Conservation (phyloP, 2,797 vertebrate species). For the Astyanax mexicanus region DNA sequence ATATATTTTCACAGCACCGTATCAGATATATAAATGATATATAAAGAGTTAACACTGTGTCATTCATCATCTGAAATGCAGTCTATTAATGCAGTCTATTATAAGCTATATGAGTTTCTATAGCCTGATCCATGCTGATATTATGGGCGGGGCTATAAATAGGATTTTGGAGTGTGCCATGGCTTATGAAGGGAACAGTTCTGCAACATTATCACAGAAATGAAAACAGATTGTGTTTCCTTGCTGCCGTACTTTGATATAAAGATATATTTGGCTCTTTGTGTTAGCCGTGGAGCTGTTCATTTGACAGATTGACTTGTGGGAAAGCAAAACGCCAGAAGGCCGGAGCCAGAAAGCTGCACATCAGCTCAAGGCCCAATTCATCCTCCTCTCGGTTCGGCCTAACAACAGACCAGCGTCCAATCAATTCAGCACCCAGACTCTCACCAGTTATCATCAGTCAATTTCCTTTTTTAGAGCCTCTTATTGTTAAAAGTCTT, state of each 20-base stretch:
- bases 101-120: too few relatives aligned
- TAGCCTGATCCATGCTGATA: too few relatives aligned
- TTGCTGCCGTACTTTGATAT: not conserved
- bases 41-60: too few relatives aligned
- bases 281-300: not conserved
- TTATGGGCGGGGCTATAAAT: not conserved
- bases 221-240: not conserved
- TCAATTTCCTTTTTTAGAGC: constrained; percentile 29
- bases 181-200: too few relatives aligned
- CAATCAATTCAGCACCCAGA: constrained; percentile 25
- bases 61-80: too few relatives aligned
- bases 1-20: too few relatives aligned
- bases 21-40: too few relatives aligned
- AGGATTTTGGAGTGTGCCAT: not conserved
- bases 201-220: not conserved
- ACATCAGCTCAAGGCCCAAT: constrained; percentile 7
- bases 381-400: constrained; percentile 2
- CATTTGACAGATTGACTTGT: constrained; percentile 25
- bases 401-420: constrained; percentile 15
- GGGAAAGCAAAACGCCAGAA: constrained; percentile 13
- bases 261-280: not conserved
- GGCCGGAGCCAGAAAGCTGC: not conserved
- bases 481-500: constrained; percentile 43
- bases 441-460: constrained; percentile 30
- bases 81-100: too few relatives aligned